Evolutionary conservation across 2,888 invertebrate genomes (phyloP), one percentile per base, ranked within the genome.

Genomic region (Volucella inflata): DNA sequence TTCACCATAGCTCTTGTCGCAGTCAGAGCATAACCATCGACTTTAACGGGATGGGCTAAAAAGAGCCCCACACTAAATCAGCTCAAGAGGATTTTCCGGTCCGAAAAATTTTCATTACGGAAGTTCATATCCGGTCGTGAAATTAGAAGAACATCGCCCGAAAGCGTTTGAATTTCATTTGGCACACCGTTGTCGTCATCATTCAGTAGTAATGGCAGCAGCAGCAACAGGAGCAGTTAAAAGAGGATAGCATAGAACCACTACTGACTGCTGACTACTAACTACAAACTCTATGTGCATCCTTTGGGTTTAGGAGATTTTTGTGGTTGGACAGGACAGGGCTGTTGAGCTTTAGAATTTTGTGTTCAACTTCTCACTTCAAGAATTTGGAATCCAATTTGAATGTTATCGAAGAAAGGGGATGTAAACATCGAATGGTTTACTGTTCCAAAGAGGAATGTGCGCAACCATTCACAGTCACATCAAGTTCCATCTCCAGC

Each of bases 81-180:
- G 88, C 89, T 89, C 89, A 89, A 88, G 89, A 89, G 89, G 89
- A 88, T 90, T 90, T 90, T 90, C 89, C 89, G 89, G 89, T 88
- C 87, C 88, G 89, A 94, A 95, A 96, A 96, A 95, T 95, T 95
- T 96, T 95, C 95, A 95, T 94, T 95, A 95, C 95, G 95, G 95
- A 95, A 95, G 95, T 95, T 96, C 95, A 96, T 96, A 95, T 96
- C 96, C 96, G 95, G 95, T 93, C 89, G 89, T 89, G 90, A 90
- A 90, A 90, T 90, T 91, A 89, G 89, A 89, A 89, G 88, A 89
- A 88, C 87, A 88, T 87, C 87, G 87, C 87, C 88, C 88, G 88
- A 77, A 80, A 80, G 76, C 80, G 76, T 80, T 67, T 79, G 87
- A 79, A 80, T 79, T 80, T 76, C 78, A 79, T 79, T 76, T 83